phyloP scores from a whole-genome alignment of 1,140 invertebrate genomes.

The Macrotrachela quadricornifera region DNA sequence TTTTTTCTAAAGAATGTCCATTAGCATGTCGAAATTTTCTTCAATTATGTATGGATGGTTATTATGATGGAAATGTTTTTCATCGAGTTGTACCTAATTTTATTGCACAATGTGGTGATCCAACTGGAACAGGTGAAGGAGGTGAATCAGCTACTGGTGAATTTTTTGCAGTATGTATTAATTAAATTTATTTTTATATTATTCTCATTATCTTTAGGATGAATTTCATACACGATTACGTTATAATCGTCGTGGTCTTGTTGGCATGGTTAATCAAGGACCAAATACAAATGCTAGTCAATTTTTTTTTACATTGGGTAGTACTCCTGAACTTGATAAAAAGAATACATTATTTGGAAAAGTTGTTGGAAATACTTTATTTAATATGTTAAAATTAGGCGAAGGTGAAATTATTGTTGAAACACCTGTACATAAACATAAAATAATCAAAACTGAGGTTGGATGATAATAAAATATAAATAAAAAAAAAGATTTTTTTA shows the following conservation, averaged over 20 bases:
- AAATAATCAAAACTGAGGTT: too few relatives aligned
- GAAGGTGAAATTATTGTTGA: conserved; percentile 56
- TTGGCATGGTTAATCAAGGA: conserved; percentile 64
- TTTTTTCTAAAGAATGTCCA: conserved; percentile 88
- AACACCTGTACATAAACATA: conserved; percentile 38
- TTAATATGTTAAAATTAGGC: conserved; percentile 77
- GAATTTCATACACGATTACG: conserved; percentile 76
- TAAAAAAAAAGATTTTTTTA: neutral
- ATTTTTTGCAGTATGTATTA: conserved; percentile 55
- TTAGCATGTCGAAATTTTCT: conserved; percentile 88
- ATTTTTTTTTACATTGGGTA: conserved; percentile 82
- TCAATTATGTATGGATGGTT: conserved; percentile 84
- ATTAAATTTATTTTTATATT: neutral
- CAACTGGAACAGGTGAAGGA: conserved; percentile 54
- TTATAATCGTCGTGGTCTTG: conserved; percentile 67
- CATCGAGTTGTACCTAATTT: conserved; percentile 72
- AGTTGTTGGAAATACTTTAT: conserved; percentile 78
- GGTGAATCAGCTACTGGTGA: conserved; percentile 82
- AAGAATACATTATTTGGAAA: conserved; percentile 98
- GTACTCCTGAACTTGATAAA: conserved; percentile 72
- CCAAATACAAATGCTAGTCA: conserved; percentile 79
- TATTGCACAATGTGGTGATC: conserved; percentile 87
- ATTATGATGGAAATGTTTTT: conserved; percentile 78
- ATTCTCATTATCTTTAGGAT: conserved; percentile 41
- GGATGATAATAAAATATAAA: too few relatives aligned